Evolutionary conservation across 2,797 vertebrate genomes (phyloP), one percentile per base, ranked within the genome.

Genomic region (Tangara arthus): DNA sequence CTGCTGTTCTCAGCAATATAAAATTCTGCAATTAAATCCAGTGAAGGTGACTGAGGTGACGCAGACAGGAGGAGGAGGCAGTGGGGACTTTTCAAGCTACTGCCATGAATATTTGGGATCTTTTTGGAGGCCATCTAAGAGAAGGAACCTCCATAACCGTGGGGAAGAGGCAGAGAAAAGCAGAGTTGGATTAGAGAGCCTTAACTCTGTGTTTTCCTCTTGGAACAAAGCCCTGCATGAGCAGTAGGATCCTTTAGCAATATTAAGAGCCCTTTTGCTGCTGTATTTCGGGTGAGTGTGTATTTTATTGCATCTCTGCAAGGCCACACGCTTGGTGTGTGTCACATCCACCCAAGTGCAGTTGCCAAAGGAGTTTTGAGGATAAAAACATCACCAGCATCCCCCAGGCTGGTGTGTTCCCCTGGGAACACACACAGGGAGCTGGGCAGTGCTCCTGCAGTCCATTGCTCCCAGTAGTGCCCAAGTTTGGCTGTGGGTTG

Each of bases 131-230:
- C 7, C 2, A 0, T 6, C 26, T 1, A 1, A 34, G 39, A 30
- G 50, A 52, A 64, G 37, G 22, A 21, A 15, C 5, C 41, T 77
- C 24, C 9, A 3, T 5, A 20, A n/a, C 4, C 0, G 0, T 0
- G 3, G 30, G 27, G n/a, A 84, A 75, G 57, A 42, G 52, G 27
- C 73, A 63, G 56, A 69, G 68, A 7, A 8, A 52, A 77, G 37
- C 8, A 75, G 37, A 56, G 20, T 6, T 12, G 47, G 24, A 39
- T 88, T 32, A 12, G 17, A 41, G 65, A 73, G 56, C 71, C 57
- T 37, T 24, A 9, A 59, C 1, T 2, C 32, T 2, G 4, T 2
- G 35, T 61, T 70, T 53, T 14, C 27, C n/a, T 2, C 5, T 2
- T 41, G 50, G 37, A 77, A 56, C 52, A 66, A 11, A 70, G 44